Base-by-base conservation (phyloP, 2,797 vertebrate genomes). In the Cichlasoma orientale region DNA sequence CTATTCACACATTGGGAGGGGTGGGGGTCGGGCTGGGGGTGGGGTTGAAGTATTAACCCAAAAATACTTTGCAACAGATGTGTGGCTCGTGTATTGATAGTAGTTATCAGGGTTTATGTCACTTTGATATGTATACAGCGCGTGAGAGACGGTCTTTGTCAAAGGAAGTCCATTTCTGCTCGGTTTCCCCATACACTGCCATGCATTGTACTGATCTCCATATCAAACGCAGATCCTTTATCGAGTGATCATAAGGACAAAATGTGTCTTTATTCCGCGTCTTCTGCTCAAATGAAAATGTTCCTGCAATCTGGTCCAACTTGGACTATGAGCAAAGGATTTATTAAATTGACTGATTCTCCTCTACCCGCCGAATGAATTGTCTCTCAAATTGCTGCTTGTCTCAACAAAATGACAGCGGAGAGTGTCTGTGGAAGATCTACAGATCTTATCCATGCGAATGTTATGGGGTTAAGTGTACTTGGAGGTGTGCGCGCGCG, bases 161-260 rank as follows among this genome's bases (percentile, higher is more conserved):
- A 90, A 90, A 93, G 88, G 87, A 89, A 87, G 90, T 89, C 88
- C 90, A 78, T 90, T 86, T 78, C 90, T 84, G 80, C 86, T 87
- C 84, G 1, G 82, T 85, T 90, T 87, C 85, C 85, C 84, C 89
- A 84, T 90, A 80, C 86, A 75, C 83, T 73, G 89, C 86, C 88
- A 85, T 91, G 91, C 89, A 75, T 90, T 89, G 83, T 87, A 63
- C 91, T 88, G 85, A 91, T 93, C 93, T 93, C 89, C 89, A 89
- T 92, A 93, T 94, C 90, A 94, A 92, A 92, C 88, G 79, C 86
- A 92, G 86, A 90, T 90, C 87, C 92, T 92, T 93, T 92, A 93
- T 93, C 90, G 16, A 90, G 88, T 78, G 91, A 94, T 94, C 92
- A 89, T 85, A 88, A 89, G 85, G 88, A 93, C 88, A 89, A 90